Percentiles rank a stretch among this genome's conserved stretches.
Conservation (phyloP, 1,140 invertebrate species). For the Nixonia krombeini region DNA sequence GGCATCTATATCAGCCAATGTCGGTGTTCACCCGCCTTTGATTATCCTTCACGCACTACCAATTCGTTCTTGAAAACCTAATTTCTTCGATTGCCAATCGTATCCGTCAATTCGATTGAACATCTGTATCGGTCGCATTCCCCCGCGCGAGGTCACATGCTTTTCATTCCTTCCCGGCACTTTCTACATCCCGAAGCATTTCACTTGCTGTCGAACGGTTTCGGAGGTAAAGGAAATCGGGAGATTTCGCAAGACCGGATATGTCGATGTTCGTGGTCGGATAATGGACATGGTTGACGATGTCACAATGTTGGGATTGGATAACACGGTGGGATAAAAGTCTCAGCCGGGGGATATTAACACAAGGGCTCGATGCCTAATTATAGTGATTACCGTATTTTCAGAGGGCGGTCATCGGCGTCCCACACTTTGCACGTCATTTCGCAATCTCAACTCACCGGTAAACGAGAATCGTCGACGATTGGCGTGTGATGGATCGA, state of each 20-base stretch:
- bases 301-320: constrained; percentile 35
- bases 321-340: constrained; percentile 52
- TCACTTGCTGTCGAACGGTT: too few species aligned
- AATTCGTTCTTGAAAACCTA: constrained; percentile 56
- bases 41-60: constrained; percentile 56
- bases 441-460: constrained; percentile 67
- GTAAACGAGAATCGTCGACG: constrained; percentile 60
- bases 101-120: constrained; percentile 54
- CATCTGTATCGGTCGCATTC: constrained; percentile 24
- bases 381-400: constrained; percentile 73
- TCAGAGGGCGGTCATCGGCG: constrained; percentile 70
- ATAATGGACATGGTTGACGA: constrained; percentile 45
- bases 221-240: too few species aligned
- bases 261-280: too few species aligned
- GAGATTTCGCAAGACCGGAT: too few species aligned
- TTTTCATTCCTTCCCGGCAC: not conserved
- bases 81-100: constrained; percentile 68
- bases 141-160: constrained; percentile 4
- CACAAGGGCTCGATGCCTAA: constrained; percentile 71
- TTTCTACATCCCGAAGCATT: not conserved
- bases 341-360: constrained; percentile 69
- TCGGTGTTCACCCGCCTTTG: constrained; percentile 41
- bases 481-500: constrained; percentile 22
- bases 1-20: constrained; percentile 61
- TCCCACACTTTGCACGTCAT: constrained; percentile 72